Percentiles rank a stretch among this genome's conserved stretches.
phyloP scores from a whole-genome alignment of 2,113 vertebrate species.

The Sorex araneus region DNA sequence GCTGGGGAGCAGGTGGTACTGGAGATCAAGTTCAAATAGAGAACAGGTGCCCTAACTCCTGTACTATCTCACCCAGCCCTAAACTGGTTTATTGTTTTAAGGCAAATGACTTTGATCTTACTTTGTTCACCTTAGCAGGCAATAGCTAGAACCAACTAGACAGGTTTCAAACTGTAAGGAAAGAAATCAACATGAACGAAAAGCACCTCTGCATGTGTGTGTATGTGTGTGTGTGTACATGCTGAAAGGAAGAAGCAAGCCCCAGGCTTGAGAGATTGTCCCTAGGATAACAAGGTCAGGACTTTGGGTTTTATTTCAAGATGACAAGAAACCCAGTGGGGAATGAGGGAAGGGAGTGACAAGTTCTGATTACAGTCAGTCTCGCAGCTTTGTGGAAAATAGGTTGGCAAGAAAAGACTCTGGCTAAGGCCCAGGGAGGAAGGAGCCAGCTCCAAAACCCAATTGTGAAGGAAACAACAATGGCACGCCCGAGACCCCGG shows the following conservation, averaged over 20 bases:
- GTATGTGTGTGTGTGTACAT: too few species aligned
- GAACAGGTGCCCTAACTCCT: too few species aligned
- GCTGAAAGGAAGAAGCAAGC: conserved; percentile 12
- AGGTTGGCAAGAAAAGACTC: neutral
- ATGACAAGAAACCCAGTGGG: neutral
- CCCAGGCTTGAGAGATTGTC: neutral
- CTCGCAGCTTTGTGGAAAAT: neutral
- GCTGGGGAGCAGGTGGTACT: too few species aligned
- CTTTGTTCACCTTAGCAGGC: neutral
- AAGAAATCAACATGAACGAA: neutral
- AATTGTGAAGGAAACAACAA: neutral
- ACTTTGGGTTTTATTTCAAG: conserved; percentile 25
- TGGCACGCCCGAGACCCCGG: neutral
- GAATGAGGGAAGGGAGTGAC: neutral
- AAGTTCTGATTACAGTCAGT: neutral
- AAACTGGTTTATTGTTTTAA: too few species aligned
- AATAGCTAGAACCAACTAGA: neutral
- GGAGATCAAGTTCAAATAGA: too few species aligned
- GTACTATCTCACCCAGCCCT: too few species aligned
- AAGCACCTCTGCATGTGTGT: too few species aligned
- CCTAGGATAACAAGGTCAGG: neutral
- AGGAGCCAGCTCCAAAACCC: neutral
- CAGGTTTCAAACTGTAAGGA: neutral
- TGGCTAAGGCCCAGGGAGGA: neutral
- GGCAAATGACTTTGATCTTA: neutral